Evolutionary conservation across 2,888 invertebrate genomes (phyloP), one percentile per base, ranked within the genome.

Genomic region (Drosophila multiciliata): DNA sequence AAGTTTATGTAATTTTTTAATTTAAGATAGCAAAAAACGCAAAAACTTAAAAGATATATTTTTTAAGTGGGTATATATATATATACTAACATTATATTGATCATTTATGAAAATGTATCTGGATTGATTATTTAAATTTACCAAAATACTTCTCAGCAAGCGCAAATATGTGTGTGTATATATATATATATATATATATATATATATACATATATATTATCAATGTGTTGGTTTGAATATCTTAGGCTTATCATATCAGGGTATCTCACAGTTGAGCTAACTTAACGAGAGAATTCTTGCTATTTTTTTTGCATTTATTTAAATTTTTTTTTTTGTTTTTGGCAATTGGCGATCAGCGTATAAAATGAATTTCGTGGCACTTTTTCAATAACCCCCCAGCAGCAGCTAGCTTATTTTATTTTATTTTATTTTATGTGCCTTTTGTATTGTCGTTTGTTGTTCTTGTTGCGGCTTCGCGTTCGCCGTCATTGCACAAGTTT

Each of bases 401-500:
- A 29, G 38, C 54, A 55, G 26, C 12, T 12, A 48, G 65, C 64
- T 42, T 23, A 45, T 45, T 12, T 72, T 52, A 45, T 58, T 12
- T 72, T 52, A 45, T 58, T 66, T 64, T 42, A 71, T 75, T 58
- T 68, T 66, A 57, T 69, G 8, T 66, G 55, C 61, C 42, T 2
- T 23, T 23, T 23, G 54, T 54, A 9, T 66, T 58, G 55, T 45
- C 26, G 52, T 60, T 69, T 69, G n/a, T 53, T 48, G 42, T 66
- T 58, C 26, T 29, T 75, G 42, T 35, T 69, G 75, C 57, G 49
- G 48, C 48, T 66, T 66, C 59, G 42, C 64, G 64, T 63, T 82
- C 61, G 64, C 73, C 73, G 59, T 73, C 78, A 83, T 80, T 86
- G 83, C 81, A 83, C 70, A 73, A 78, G 83, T 88, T 83, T 75